Evolutionary conservation across 2,888 invertebrate species (phyloP), one percentile per base, ranked within the genome.

Genomic region (Apeira syringaria): DNA sequence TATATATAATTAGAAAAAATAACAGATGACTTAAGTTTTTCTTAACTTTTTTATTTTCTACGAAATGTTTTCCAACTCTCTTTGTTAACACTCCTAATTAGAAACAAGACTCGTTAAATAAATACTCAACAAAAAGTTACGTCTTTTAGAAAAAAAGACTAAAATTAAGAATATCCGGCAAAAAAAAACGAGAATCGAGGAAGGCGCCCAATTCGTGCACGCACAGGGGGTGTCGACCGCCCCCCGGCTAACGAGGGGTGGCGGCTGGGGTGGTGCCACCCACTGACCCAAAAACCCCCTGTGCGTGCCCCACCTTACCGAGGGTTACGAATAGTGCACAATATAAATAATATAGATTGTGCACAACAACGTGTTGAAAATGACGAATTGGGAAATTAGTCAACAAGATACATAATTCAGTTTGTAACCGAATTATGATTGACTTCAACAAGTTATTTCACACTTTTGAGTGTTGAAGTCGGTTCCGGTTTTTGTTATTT

Each of bases 231-330:
- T 37, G 47, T 45, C 35, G 26, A 15, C 49, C 44, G 28, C 47
- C 28, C 33, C 45, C 26, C 18, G 34, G 38, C 56, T 56, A 52
- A 44, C 62, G 34, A 61, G 61, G 70, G 79, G 75, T 65, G 73
- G 64, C 27, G 24, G 18, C 27, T 7, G 40, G 64, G 58, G 52
- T 37, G 59, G 50, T 40, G 26, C 58, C 59, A 72, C 73, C 77
- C 74, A 56, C 61, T 77, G 78, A 78, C 80, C 80, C 67, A 71
- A 63, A 65, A 65, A 68, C 64, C 69, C 64, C 74, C 75, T 75
- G n/a, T n/a, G n/a, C 51, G 56, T 73, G 73, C 68, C 73, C 61
- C 65, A 53, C 63, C 65, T 36, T 24, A 28, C 27, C 31, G 15
- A 27, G 27, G 13, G 33, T 45, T 32, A 55, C 45, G 48, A 47